Evolutionary conservation across 1,140 invertebrate genomes (phyloP).

Genomic region (Panagrolaimus sp.): DNA sequence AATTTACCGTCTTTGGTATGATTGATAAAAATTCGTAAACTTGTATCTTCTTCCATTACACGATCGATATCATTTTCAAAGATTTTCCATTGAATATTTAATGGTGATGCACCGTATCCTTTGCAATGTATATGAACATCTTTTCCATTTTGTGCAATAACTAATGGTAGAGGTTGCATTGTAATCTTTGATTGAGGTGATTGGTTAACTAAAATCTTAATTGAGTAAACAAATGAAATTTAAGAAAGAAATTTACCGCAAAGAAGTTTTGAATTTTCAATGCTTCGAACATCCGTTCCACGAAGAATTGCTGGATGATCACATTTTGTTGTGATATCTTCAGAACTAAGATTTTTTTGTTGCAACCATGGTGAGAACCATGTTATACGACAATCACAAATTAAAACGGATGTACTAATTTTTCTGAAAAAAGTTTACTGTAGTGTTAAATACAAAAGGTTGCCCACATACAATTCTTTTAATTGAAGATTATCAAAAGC

Average conservation of each 20-base stretch:
- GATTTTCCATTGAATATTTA: constrained; percentile 10
- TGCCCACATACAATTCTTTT: constrained; percentile 18
- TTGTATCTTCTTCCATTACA: constrained; percentile 11
- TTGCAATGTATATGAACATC: constrained; percentile 18
- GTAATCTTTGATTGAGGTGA: constrained; percentile 6
- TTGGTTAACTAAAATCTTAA: neutral
- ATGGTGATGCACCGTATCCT: constrained; percentile 12
- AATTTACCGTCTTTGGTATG: neutral
- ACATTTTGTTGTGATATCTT: constrained; percentile 14
- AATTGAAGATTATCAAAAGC: constrained; percentile 22
- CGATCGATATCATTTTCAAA: constrained; percentile 6
- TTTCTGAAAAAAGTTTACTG: constrained; percentile 15
- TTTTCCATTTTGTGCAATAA: neutral
- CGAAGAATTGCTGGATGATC: constrained; percentile 21
- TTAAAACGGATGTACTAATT: constrained; percentile 21
- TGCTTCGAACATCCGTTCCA: constrained; percentile 7
- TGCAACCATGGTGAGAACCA: constrained; percentile 21
- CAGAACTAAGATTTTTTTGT: neutral
- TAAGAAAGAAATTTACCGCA: neutral
- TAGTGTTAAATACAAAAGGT: neutral
- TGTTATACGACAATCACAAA: constrained; percentile 22
- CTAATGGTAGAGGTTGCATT: constrained; percentile 13
- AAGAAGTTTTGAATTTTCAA: constrained; percentile 12
- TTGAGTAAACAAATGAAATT: neutral
- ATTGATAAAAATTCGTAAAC: neutral